Percentiles rank a stretch among this genome's conserved stretches.
Evolutionary conservation across 2,888 invertebrate species (phyloP).

Genomic region (Trichopria drosophilae): DNA sequence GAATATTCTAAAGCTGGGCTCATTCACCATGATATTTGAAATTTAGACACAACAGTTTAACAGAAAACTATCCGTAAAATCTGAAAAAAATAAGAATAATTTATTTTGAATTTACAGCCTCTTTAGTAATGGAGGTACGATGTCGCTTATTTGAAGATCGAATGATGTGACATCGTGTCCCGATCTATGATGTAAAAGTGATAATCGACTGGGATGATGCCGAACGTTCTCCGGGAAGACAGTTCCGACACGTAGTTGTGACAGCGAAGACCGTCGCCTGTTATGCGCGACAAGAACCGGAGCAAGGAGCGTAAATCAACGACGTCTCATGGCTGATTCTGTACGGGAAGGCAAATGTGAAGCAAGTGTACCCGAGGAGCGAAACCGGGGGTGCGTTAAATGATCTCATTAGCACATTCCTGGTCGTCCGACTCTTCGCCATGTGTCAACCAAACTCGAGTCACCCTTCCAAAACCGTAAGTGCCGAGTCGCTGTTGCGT

Average conservation of each 20-base stretch:
- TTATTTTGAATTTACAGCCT: too few species aligned
- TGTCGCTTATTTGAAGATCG: too few species aligned
- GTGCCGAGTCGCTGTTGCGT: conserved; percentile 46
- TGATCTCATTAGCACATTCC: conserved; percentile 59
- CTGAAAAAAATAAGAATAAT: too few species aligned
- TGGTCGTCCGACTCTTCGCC: conserved; percentile 47
- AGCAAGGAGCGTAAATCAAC: conserved; percentile 45
- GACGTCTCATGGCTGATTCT: conserved; percentile 28
- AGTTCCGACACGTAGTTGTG: conserved; percentile 10
- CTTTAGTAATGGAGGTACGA: too few species aligned
- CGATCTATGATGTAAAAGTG: too few species aligned
- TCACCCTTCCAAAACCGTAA: conserved; percentile 38
- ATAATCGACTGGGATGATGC: too few species aligned
- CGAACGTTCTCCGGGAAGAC: too few species aligned
- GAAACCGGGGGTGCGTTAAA: conserved; percentile 46
- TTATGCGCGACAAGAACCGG: conserved; percentile 6
- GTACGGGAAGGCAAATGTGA: conserved; percentile 33
- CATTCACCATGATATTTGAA: too few species aligned
- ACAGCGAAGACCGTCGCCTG: conserved; percentile 19
- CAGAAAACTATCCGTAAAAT: too few species aligned
- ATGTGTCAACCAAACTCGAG: conserved; percentile 50
- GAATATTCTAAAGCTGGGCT: too few species aligned
- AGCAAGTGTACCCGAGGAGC: conserved; percentile 32
- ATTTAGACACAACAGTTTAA: too few species aligned
- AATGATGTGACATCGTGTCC: too few species aligned